These are phyloP conservation scores for Miichthys miiuy DNA, from an alignment of 2,797 vertebrate species.

Conservation along the genomic window DNA sequence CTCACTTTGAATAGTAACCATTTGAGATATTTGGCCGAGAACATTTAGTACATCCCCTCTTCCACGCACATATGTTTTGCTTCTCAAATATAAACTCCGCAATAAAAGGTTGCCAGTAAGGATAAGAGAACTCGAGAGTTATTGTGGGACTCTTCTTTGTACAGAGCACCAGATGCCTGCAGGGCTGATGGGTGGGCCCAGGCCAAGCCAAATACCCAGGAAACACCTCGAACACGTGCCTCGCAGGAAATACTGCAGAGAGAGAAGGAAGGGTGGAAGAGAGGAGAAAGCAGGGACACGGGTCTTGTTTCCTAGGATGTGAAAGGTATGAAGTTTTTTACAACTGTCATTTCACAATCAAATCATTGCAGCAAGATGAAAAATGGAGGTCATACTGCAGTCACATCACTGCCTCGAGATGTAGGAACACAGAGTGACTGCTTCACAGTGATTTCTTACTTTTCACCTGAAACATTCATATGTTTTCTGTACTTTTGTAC, in stretches of 20 bases:
- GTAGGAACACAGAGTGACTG: background rate
- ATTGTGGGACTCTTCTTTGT: conserved; percentile 37
- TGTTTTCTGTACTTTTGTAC: background rate
- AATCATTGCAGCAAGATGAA: background rate
- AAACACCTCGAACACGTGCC: conserved; percentile 64
- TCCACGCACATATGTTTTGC: conserved; percentile 13
- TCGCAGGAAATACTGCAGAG: conserved; percentile 38
- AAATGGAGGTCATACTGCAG: background rate
- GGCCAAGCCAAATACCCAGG: conserved; percentile 64
- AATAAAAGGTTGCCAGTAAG: conserved; percentile 33
- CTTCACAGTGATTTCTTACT: background rate
- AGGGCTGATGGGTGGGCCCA: conserved; percentile 16
- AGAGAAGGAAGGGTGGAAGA: background rate
- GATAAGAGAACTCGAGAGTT: conserved; percentile 34
- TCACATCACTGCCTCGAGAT: background rate
- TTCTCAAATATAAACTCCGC: conserved; percentile 21
- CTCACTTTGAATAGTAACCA: background rate
- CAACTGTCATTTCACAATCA: conserved; percentile 10
- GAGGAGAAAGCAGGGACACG: background rate
- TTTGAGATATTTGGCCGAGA: conserved; percentile 3
- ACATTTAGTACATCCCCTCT: background rate
- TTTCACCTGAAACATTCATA: conserved; percentile 3
- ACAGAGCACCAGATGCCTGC: conserved; percentile 50
- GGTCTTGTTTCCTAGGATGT: background rate
- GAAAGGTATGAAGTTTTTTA: background rate